Evolutionary conservation across 2,113 vertebrate species (phyloP).

Genomic region (Heterocephalus glaber): DNA sequence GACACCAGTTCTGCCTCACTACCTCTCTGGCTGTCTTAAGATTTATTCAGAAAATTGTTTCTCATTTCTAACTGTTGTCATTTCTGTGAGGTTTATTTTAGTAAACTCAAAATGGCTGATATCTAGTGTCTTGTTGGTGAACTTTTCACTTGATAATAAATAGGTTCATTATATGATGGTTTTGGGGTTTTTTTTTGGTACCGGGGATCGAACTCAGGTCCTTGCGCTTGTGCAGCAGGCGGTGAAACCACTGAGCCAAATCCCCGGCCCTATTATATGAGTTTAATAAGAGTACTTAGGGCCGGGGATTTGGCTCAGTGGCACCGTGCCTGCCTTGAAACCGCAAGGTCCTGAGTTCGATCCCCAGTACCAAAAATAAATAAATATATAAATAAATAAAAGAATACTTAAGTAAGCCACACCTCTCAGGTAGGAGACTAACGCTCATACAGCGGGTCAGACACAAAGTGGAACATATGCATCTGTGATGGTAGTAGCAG

Average conservation of each 20-base stretch:
- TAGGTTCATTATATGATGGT: not conserved
- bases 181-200: too few relatives aligned
- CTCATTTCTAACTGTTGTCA: not conserved
- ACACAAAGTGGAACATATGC: not conserved
- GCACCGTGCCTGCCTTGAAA: too few relatives aligned
- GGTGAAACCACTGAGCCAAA: too few relatives aligned
- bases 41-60: slow-evolving; percentile 39
- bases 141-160: slow-evolving; percentile 34
- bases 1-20: not conserved
- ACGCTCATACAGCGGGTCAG: not conserved
- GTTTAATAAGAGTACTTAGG: too few relatives aligned
- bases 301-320: too few relatives aligned
- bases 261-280: too few relatives aligned
- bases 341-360: too few relatives aligned
- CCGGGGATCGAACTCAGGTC: too few relatives aligned
- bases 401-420: not conserved
- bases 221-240: too few relatives aligned
- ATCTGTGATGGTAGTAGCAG: not conserved
- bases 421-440: not conserved
- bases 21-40: not conserved
- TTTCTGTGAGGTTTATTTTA: slow-evolving; percentile 30
- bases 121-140: not conserved
- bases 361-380: too few relatives aligned
- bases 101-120: not conserved
- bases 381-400: too few relatives aligned